Base-by-base conservation (phyloP, 2,888 invertebrate genomes). In the Xestia rhomboidea region DNA sequence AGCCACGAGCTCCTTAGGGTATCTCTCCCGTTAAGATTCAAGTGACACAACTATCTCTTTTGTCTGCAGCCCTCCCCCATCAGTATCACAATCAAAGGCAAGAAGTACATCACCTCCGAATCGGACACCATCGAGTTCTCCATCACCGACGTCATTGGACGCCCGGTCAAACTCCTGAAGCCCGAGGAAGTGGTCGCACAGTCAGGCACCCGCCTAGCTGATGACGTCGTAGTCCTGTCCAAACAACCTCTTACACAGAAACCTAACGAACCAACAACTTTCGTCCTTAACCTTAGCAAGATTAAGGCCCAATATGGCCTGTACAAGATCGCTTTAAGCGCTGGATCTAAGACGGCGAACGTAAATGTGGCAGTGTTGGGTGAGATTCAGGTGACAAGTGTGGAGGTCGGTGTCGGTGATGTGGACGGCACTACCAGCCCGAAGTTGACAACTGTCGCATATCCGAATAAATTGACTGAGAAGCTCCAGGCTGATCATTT, bases 341-440 rank as follows among this genome's bases (percentile, higher is more conserved):
- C 98, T 6, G 98, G 97, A 68, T 94, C 97, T 11, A 97, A 97
- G 87, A 97, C 97, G 13, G 95, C 97, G 24, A 97, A 97, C 83
- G 93, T 97, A 68, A 96, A 95, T 72, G 97, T 98, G 41, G 98
- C 98, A 78, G 98, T 99, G 30, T 95, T 98, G 75, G 98, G 98
- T 1, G 98, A 98, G 86, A 98, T 98, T 0, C 97, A 97, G 82
- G 97, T 99, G 0, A 97, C 98, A 87, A 97, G 97, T 75, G 97
- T 99, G 68, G 99, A 99, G 93, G 97, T 99, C 68, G 99, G 99
- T 8, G 97, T 99, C 34, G 98, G 98, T 5, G 99, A 99, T 93
- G 98, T 98, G 10, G 99, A 99, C 94, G 99, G 99, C 82, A 98
- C 98, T 5, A 98, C 98, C 41, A 98, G 98, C 76, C 98, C 98